These are phyloP conservation scores for Yoshiicerus persimilis DNA, from an alignment of 1,140 invertebrate species.

Conservation along the genomic window DNA sequence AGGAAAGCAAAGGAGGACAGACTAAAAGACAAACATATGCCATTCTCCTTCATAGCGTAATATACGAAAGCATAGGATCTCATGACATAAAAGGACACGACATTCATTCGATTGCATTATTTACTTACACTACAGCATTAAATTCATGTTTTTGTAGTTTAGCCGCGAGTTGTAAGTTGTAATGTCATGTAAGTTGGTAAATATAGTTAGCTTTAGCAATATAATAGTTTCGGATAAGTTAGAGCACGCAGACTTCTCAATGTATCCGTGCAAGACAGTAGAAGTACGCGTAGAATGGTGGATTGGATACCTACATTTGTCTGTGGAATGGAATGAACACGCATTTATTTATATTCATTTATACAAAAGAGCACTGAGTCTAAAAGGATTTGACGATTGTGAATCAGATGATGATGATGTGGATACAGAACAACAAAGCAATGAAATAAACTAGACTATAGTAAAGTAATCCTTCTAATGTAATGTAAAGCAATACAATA, in stretches of 20 bases:
- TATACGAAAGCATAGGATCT: not conserved
- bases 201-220: not conserved
- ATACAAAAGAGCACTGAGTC: not conserved
- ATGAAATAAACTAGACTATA: not conserved
- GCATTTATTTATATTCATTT: conserved; percentile 13
- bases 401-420: not conserved
- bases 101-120: not conserved
- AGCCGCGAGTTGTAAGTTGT: not conserved
- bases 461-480: conserved; percentile 9
- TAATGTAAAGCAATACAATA: not conserved
- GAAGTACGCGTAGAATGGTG: too few relatives aligned
- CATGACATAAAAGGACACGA: not conserved
- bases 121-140: not conserved
- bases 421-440: not conserved
- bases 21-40: not conserved
- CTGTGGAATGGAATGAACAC: not conserved
- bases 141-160: not conserved
- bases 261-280: too few relatives aligned
- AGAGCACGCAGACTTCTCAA: too few relatives aligned
- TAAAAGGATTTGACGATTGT: not conserved
- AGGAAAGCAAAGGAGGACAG: not conserved
- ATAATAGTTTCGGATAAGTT: too few relatives aligned
- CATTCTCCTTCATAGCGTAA: not conserved
- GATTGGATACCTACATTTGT: not conserved
- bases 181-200: not conserved